These are phyloP conservation scores for Malurus splendens DNA, from an alignment of 2,797 vertebrate species.

Conservation along the genomic window DNA sequence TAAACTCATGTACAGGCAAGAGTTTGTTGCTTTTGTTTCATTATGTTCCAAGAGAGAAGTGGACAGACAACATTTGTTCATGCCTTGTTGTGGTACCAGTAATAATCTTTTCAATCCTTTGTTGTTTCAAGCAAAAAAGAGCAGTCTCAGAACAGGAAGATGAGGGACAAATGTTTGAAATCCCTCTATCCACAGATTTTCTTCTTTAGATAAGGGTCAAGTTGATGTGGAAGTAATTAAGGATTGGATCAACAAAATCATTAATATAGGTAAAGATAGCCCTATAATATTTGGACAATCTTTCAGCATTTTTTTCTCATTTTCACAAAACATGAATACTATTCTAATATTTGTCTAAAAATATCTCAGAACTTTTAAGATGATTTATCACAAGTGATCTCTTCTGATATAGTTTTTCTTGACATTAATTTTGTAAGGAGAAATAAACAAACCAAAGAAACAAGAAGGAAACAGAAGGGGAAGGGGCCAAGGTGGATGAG, in stretches of 20 bases:
- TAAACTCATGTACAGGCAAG: not conserved
- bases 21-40: not conserved
- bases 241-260: not conserved
- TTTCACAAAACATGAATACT: not conserved
- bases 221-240: not conserved
- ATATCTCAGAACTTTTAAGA: not conserved
- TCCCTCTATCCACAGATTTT: not conserved
- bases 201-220: not conserved
- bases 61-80: not conserved
- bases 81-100: not conserved
- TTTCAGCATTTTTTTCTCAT: not conserved
- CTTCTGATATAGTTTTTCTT: not conserved
- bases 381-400: not conserved
- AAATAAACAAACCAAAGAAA: not conserved
- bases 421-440: not conserved
- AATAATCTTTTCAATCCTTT: not conserved
- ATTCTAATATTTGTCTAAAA: not conserved
- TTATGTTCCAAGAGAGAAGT: not conserved
- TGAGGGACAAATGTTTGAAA: not conserved
- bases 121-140: not conserved
- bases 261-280: not conserved
- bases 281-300: not conserved
- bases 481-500: not conserved
- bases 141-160: not conserved
- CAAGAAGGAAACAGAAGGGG: not conserved